These are phyloP conservation scores for Petrophora chlorosata DNA, from an alignment of 2,888 invertebrate genomes.

Conservation along the genomic window DNA sequence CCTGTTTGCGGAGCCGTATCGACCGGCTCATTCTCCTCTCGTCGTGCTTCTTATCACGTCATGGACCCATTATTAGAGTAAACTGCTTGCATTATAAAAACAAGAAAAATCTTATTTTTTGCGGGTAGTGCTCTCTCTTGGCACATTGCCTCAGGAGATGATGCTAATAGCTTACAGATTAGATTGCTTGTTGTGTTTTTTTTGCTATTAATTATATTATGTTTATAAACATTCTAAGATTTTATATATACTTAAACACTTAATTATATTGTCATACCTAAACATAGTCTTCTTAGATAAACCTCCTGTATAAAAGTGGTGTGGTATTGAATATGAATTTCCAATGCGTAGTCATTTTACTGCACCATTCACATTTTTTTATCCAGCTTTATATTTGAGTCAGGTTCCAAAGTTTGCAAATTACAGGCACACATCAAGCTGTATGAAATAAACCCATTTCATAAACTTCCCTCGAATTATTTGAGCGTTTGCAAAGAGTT, in stretches of 20 bases:
- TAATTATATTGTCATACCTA: too few relatives aligned
- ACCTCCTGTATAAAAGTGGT: too few relatives aligned
- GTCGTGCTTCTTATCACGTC: constrained; percentile 15
- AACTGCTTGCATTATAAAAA: constrained; percentile 6
- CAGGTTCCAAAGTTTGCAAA: not conserved
- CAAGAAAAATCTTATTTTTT: constrained; percentile 2
- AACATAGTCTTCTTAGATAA: too few relatives aligned
- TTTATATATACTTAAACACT: too few relatives aligned
- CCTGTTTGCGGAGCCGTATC: constrained; percentile 21
- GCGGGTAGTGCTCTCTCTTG: not conserved
- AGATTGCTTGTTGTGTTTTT: too few relatives aligned
- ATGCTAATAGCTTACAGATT: too few relatives aligned
- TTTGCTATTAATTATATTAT: too few relatives aligned
- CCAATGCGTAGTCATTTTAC: too few relatives aligned
- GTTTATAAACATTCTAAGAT: too few relatives aligned
- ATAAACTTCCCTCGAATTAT: constrained; percentile 23
- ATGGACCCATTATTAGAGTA: constrained; percentile 18
- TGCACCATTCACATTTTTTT: too few relatives aligned
- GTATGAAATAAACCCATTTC: not conserved
- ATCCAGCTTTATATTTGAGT: too few relatives aligned
- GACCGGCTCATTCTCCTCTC: constrained; percentile 19
- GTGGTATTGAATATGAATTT: too few relatives aligned
- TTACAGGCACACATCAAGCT: not conserved
- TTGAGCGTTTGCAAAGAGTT: constrained; percentile 33
- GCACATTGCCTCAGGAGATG: not conserved